Conservation (phyloP, 2,888 invertebrate species). For the Acanthopleura granulata region DNA sequence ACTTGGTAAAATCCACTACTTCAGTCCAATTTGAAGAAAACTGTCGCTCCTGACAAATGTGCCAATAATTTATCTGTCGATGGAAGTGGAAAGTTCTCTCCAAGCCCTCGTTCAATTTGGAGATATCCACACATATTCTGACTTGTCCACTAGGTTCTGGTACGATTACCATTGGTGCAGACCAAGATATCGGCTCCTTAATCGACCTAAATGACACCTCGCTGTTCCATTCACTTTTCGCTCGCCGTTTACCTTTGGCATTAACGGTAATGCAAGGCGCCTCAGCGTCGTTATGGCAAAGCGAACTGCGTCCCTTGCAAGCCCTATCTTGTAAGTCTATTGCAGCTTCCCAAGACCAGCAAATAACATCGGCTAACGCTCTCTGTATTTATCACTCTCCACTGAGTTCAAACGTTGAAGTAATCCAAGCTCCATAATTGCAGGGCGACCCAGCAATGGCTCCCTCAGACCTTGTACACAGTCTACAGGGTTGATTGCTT, state of each 20-base stretch:
- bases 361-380: not conserved
- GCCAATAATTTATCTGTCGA: not conserved
- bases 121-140: not conserved
- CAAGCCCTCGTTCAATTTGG: not conserved
- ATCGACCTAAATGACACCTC: not conserved
- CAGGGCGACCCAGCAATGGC: too few species aligned
- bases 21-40: not conserved
- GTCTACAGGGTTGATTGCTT: too few species aligned
- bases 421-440: too few species aligned
- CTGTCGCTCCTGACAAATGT: conserved; percentile 1
- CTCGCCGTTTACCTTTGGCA: not conserved
- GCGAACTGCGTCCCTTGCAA: not conserved
- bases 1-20: conserved; percentile 1
- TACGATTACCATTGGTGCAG: not conserved
- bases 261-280: not conserved
- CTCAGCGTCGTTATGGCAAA: not conserved
- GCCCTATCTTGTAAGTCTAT: not conserved
- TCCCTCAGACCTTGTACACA: too few species aligned
- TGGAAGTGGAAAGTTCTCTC: conserved; percentile 9
- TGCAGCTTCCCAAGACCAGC: not conserved
- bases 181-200: not conserved
- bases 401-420: too few species aligned
- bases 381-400: too few species aligned
- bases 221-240: not conserved
- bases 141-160: not conserved